Base-by-base conservation (phyloP, 2,797 vertebrate species). In the Myotis planiceps region DNA sequence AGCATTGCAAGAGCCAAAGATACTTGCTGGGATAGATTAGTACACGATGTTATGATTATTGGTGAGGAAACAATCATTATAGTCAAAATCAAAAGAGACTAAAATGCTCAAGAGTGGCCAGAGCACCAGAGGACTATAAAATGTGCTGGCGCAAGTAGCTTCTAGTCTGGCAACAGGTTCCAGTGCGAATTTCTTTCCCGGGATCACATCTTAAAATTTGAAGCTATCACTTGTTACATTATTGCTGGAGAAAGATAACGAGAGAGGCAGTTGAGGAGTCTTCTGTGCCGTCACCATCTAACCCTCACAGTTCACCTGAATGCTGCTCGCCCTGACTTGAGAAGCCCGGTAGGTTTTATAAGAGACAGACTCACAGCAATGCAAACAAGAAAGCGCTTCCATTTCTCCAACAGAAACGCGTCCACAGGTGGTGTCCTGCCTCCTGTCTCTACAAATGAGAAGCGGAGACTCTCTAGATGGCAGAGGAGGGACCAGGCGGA, bases 121-220 rank as follows among this genome's bases (percentile, higher is more conserved):
- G 92, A 69, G 45, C 92, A 76, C 81, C 55, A 82, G 92, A 90
- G 53, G 34, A 32, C 79, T 85, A 65, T 49, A 90, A 95, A 93
- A 92, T 21, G 13, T 55, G 42, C 47, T 79, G 91, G 27, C 34
- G 1, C 65, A 80, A 68, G 47, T 25, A 32, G 19, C 78, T 93
- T 82, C 76, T 32, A 66, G 83, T 94, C 83, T 65, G 71, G 53
- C 66, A 69, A 89, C 2, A 66, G 68, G 45, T 78, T 51, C 9
- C 9, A 68, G 53, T 15, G 51, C 78, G 34, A 82, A 92, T 63
- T 65, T 86, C 72, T 45, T 90, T 29, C 60, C 42, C 53, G 39
- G 42, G 49, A 69, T 47, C 37, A 49, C 8, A 18, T 72, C 51
- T 84, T 45, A 27, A 63, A 81, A 72, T 23, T 2, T 53, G 55